Evolutionary conservation across 2,797 vertebrate species (phyloP), one percentile per base, ranked within the genome.

Genomic region (Mus minutoides): DNA sequence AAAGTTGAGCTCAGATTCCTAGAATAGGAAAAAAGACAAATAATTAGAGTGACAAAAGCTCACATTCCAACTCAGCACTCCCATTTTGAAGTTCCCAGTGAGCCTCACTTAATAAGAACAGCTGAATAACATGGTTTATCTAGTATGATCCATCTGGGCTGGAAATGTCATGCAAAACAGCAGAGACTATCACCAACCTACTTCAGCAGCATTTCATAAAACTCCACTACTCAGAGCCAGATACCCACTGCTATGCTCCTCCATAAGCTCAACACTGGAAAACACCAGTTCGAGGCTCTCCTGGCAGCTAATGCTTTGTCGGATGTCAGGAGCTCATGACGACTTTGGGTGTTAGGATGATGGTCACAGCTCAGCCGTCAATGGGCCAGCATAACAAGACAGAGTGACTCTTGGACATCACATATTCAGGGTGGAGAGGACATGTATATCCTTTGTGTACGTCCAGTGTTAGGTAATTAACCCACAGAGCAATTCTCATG

Each of bases 361-460:
- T 34, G 75, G 56, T 6, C 31, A 31, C 17, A 52, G 62, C 34
- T 56, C 43, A 69, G 60, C 29, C 1, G 3, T 37, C 31, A 29
- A 76, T 49, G 4, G 16, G 46, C 22, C 21, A 2, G 43, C 3
- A 3, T 11, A 10, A 26, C 40, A 37, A 22, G 40, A 5, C 1
- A 22, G 16, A 1, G 43, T 40, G 31, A 31, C 26, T 64, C 14
- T 40, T 71, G 54, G 26, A 3, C 37, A 21, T 49, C 77, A 3
- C 26, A 3, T n/a, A 22, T 29, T 26, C 3, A 0, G 37, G n/a
- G 17, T 3, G 24, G 22, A 40, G 4, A 0, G 69, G 71, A 26
- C 22, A 8, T 12, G 56, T 4, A 26, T 16, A 6, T 4, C 3
- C 3, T 1, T 3, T 0, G 3, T 11, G n/a, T 5, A 1, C 7